Conservation (phyloP, 2,113 vertebrate genomes). For the Gallinago media region DNA sequence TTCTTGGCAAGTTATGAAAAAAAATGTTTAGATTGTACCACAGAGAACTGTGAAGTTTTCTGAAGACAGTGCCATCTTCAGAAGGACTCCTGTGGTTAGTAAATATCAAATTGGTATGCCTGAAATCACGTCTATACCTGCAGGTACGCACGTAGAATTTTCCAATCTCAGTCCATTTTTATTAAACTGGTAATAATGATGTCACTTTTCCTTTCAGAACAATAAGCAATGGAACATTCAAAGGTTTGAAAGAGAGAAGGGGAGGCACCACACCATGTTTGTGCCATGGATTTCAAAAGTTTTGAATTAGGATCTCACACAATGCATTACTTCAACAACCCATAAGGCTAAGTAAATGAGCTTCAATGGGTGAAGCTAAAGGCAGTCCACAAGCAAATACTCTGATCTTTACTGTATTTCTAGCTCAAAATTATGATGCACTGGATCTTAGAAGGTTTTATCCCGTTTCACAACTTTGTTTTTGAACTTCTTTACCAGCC, state of each 20-base stretch:
- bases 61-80: neutral
- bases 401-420: neutral
- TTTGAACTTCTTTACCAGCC: neutral
- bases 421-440: accelerated
- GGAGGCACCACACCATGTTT: neutral
- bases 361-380: neutral
- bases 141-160: neutral
- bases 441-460: neutral
- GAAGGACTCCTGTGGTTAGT: neutral
- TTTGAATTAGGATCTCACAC: neutral
- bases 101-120: neutral
- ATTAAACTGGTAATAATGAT: neutral
- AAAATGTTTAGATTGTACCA: neutral
- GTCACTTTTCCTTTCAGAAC: neutral
- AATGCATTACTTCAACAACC: neutral
- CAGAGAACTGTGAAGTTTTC: neutral
- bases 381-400: neutral
- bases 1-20: neutral
- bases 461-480: neutral
- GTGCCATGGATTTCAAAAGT: neutral
- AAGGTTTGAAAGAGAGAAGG: neutral
- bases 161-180: neutral
- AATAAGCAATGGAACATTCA: neutral
- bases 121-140: slow-evolving; percentile 11
- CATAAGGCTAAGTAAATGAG: neutral